Conservation (phyloP, 2,888 invertebrate genomes). For the Ramazzottius varieornatus region DNA sequence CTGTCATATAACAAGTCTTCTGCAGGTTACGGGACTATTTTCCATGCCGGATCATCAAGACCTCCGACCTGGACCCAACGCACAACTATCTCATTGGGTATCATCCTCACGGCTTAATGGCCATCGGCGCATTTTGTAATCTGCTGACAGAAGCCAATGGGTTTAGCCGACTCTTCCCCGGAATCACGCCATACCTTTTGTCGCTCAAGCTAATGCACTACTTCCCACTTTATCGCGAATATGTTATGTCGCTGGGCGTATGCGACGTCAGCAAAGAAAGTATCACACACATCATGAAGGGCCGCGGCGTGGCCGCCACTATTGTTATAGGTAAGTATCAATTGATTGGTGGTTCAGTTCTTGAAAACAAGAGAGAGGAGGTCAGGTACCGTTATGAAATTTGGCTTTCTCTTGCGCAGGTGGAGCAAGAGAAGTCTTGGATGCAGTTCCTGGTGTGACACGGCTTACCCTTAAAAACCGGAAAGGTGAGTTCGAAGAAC, state of each 20-base stretch:
- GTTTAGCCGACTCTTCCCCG: not conserved
- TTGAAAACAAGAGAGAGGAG: too few species aligned
- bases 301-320: not conserved
- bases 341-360: not conserved
- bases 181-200: not conserved
- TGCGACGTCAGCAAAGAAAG: not conserved
- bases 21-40: not conserved
- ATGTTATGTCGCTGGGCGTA: not conserved
- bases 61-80: not conserved
- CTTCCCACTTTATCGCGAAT: not conserved
- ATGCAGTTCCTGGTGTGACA: not conserved
- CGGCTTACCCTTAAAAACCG: not conserved
- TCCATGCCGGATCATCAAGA: not conserved
- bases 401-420: too few species aligned
- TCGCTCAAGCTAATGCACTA: not conserved
- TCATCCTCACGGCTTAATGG: not conserved
- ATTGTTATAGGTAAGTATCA: not conserved
- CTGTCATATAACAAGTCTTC: too few species aligned
- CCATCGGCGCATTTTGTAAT: not conserved
- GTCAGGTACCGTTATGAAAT: too few species aligned
- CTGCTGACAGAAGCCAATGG: not conserved
- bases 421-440: not conserved
- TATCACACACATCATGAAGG: not conserved
- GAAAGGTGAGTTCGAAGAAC: too few species aligned
- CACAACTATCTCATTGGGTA: not conserved